phyloP scores from a whole-genome alignment of 1,140 invertebrate genomes.

The Drosophila athabasca region DNA sequence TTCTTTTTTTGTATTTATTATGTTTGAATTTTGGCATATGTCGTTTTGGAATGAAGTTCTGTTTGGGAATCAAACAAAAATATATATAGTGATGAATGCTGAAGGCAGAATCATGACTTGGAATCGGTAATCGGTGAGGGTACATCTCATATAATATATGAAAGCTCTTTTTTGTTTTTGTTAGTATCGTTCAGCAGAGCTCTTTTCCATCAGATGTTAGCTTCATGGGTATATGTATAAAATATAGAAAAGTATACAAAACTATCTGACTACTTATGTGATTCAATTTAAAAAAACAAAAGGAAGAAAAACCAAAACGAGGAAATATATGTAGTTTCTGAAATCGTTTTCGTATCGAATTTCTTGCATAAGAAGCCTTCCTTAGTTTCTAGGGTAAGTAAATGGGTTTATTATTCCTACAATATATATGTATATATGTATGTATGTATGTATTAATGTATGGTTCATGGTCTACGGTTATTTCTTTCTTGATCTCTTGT shows the following conservation, averaged over 20 bases:
- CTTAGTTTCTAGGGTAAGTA: slow-evolving; percentile 44
- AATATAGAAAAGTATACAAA: slow-evolving; percentile 41
- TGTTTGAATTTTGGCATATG: neutral
- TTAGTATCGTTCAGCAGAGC: neutral
- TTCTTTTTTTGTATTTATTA: neutral
- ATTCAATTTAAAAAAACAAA: too few relatives aligned
- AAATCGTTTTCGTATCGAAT: slow-evolving; percentile 9
- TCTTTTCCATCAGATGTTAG: neutral
- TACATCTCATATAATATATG: too few relatives aligned
- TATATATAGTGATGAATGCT: slow-evolving; percentile 13
- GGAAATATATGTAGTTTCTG: too few relatives aligned
- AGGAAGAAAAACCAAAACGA: too few relatives aligned
- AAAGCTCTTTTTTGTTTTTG: neutral
- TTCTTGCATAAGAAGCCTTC: slow-evolving; percentile 2
- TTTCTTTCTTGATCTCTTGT: slow-evolving; percentile 19
- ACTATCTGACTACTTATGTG: too few relatives aligned
- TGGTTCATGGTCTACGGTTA: slow-evolving; percentile 24
- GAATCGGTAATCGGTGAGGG: neutral
- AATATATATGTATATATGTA: slow-evolving; percentile 5
- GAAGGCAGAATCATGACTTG: slow-evolving; percentile 32
- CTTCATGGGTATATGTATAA: neutral
- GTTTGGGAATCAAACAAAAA: slow-evolving; percentile 5
- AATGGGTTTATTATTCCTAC: slow-evolving; percentile 16
- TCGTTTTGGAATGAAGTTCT: slow-evolving; percentile 30
- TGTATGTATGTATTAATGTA: too few relatives aligned